A percentile compares a stretch with the other conserved stretches of the same genome.
These are phyloP conservation scores for Andrena fulva DNA, from an alignment of 2,888 invertebrate genomes.

Conservation along the genomic window DNA sequence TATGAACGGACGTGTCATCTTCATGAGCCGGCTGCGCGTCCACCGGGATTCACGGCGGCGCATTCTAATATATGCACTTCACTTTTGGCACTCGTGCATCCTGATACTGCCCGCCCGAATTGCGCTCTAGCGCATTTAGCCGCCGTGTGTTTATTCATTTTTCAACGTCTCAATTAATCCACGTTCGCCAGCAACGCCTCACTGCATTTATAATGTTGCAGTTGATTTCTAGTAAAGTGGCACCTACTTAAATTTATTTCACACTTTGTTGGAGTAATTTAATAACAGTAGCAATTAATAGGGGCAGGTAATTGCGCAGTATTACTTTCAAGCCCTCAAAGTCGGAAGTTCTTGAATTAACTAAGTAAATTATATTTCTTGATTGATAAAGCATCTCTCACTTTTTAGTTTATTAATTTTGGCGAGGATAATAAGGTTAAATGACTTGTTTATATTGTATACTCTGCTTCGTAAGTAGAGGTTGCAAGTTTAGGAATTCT, in stretches of 20 bases:
- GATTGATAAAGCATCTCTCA: no score
- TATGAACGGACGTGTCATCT: conserved; percentile 39
- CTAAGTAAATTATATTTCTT: no score
- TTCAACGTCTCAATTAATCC: not conserved
- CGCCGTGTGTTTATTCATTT: not conserved
- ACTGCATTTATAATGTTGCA: no score
- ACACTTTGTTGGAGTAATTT: no score
- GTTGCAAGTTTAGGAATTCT: not conserved
- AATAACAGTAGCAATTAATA: no score
- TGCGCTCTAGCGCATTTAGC: not conserved
- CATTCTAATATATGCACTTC: conserved; percentile 29
- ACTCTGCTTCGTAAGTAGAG: not conserved
- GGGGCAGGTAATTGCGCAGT: no score
- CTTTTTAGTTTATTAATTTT: no score
- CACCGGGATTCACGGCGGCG: conserved; percentile 1
- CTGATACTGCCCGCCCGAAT: conserved; percentile 2
- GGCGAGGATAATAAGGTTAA: not conserved
- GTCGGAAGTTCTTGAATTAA: no score
- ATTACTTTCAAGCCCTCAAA: no score
- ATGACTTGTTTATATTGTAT: not conserved
- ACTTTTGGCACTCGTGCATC: not conserved
- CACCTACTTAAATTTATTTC: no score
- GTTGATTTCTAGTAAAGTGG: no score
- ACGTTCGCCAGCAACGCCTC: no score
- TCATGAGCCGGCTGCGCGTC: conserved; percentile 37